Percentiles rank a stretch among this genome's conserved stretches.
These are phyloP conservation scores for Rhinogobio ventralis DNA, from an alignment of 2,797 vertebrate species.

Conservation along the genomic window DNA sequence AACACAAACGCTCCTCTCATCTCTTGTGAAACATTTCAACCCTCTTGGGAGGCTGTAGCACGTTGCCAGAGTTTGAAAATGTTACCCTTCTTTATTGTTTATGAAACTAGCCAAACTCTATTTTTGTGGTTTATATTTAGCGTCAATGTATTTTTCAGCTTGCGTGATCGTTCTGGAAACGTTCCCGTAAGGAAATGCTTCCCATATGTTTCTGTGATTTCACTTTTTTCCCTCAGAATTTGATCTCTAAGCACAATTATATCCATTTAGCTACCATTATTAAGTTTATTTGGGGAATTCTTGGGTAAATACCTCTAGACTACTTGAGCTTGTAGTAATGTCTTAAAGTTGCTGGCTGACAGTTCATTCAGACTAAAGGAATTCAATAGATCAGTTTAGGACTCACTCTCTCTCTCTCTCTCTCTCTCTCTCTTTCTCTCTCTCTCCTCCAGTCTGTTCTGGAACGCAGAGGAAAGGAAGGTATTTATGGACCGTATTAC, in stretches of 20 bases:
- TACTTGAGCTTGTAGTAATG: slow-evolving; percentile 48
- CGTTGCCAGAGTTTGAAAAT: neutral
- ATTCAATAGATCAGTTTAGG: slow-evolving; percentile 58
- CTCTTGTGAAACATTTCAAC: slow-evolving; percentile 34
- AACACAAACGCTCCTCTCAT: slow-evolving; percentile 50
- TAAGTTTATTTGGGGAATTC: slow-evolving; percentile 43
- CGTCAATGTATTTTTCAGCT: neutral
- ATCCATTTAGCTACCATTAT: slow-evolving; percentile 39
- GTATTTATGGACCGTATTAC: slow-evolving; percentile 30
- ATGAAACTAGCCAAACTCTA: slow-evolving; percentile 1
- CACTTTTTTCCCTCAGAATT: slow-evolving; percentile 25
- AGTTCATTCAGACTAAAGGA: slow-evolving; percentile 56
- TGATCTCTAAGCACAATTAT: slow-evolving; percentile 41
- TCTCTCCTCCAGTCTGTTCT: slow-evolving; percentile 23
- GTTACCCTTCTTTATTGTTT: slow-evolving; percentile 20
- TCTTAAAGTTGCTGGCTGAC: slow-evolving; percentile 55
- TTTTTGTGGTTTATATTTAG: slow-evolving; percentile 34
- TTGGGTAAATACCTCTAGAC: slow-evolving; percentile 54
- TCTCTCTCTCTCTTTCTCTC: neutral
- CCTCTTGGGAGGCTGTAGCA: slow-evolving; percentile 32
- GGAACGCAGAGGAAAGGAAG: slow-evolving; percentile 9
- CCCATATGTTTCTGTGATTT: slow-evolving; percentile 29
- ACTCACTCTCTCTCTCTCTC: neutral
- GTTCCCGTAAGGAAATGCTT: neutral
- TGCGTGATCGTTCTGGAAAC: slow-evolving; percentile 14